These are phyloP conservation scores for Damaliscus lunatus DNA, from an alignment of 2,113 vertebrate species.

Conservation along the genomic window DNA sequence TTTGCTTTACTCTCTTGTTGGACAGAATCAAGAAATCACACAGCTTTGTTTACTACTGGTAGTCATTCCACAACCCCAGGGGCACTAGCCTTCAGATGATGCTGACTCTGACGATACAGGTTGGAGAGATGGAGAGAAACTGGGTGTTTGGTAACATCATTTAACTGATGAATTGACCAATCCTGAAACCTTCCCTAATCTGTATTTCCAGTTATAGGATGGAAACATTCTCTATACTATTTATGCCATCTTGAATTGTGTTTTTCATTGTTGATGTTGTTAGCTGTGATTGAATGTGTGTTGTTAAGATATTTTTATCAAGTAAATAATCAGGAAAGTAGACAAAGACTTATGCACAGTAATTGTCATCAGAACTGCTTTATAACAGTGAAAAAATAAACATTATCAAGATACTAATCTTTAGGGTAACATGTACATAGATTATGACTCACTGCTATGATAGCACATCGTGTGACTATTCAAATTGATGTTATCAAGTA, in stretches of 20 bases:
- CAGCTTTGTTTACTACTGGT: not conserved
- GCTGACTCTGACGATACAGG: not conserved
- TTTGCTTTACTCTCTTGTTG: not conserved
- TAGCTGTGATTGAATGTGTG: not conserved
- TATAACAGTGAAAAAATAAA: not conserved
- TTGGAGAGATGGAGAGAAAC: not conserved
- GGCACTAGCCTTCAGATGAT: not conserved
- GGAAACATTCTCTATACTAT: not conserved
- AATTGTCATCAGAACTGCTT: constrained; percentile 11
- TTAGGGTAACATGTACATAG: not conserved
- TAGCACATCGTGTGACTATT: not conserved
- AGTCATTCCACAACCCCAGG: not conserved
- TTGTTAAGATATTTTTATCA: not conserved
- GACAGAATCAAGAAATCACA: not conserved
- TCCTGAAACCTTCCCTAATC: not conserved
- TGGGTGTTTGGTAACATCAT: not conserved
- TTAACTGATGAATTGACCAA: not conserved
- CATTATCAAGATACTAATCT: not conserved
- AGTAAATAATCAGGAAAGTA: not conserved
- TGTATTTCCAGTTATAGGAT: not conserved
- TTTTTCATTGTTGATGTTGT: not conserved
- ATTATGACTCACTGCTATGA: not conserved
- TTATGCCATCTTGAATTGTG: not conserved
- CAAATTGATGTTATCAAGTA: not conserved
- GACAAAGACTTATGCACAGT: not conserved